Percentiles rank a stretch among this genome's conserved stretches.
Conservation (phyloP, 2,113 vertebrate species). For the Aegypius monachus region DNA sequence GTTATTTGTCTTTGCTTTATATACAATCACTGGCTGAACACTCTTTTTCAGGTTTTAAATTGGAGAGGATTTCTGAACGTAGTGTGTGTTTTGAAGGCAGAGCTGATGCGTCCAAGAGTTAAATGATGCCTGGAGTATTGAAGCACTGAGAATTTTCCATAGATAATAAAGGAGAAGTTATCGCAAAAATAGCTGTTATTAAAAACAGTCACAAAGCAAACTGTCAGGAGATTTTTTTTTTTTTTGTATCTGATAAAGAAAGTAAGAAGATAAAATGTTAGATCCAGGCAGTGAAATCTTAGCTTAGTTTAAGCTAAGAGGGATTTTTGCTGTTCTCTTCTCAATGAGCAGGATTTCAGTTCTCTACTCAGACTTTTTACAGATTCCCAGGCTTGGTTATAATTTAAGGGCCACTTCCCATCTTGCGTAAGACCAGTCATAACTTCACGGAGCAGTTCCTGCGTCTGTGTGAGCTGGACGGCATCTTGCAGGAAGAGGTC, state of each 20-base stretch:
- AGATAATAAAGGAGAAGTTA: background rate
- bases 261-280: background rate
- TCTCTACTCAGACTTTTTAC: background rate
- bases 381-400: background rate
- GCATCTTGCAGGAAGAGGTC: background rate
- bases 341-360: background rate
- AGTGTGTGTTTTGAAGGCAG: background rate
- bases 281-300: background rate
- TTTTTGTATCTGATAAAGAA: background rate
- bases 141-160: background rate
- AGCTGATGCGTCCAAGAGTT: background rate
- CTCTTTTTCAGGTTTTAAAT: background rate
- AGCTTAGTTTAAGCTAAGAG: background rate
- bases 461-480: background rate
- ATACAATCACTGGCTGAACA: background rate
- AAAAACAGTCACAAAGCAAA: background rate
- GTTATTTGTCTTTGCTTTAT: background rate
- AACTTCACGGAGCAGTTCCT: background rate
- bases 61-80: background rate
- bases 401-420: background rate
- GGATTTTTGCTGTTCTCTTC: background rate
- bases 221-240: background rate
- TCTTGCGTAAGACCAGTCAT: fast-evolving
- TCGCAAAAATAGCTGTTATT: background rate
- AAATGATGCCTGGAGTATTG: background rate